Percentiles rank a stretch among this genome's conserved stretches.
Evolutionary conservation across 2,113 vertebrate species (phyloP).

Genomic region (Percina caprodes): DNA sequence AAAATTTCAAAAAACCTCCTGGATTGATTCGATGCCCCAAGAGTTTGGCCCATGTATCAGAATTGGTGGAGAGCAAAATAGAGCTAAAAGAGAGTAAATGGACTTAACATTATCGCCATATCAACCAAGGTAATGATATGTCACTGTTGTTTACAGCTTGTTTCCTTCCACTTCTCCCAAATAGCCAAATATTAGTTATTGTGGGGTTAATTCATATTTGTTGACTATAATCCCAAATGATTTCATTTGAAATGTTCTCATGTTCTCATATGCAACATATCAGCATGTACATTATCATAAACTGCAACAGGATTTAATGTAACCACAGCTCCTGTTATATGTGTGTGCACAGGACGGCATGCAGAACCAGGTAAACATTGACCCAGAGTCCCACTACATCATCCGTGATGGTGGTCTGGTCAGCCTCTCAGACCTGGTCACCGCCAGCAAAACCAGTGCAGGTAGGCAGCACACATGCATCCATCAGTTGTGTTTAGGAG

Average conservation of each 20-base stretch:
- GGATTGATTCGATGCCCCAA: too few species aligned
- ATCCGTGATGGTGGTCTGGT: slow-evolving; percentile 52
- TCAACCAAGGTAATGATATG: too few species aligned
- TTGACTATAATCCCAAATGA: background rate
- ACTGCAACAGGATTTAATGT: slow-evolving; percentile 11
- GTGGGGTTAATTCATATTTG: background rate
- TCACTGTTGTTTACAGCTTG: background rate
- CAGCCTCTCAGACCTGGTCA: slow-evolving; percentile 2
- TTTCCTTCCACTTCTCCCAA: background rate
- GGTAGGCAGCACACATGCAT: slow-evolving; percentile 54
- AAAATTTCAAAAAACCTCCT: too few species aligned
- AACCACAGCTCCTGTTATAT: background rate
- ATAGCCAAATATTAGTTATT: background rate
- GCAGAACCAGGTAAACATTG: slow-evolving; percentile 77
- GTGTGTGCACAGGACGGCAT: slow-evolving; percentile 58
- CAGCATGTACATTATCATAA: background rate
- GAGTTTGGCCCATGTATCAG: too few species aligned
- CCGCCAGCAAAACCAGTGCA: slow-evolving; percentile 72
- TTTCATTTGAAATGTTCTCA: background rate
- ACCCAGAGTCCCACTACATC: slow-evolving; percentile 73
- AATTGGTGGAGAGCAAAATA: background rate
- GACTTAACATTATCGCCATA: too few species aligned
- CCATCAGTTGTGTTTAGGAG: background rate
- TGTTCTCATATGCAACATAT: background rate
- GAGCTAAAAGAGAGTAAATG: background rate